Base-by-base conservation (phyloP, 2,113 vertebrate species). In the Picathartes gymnocephalus region DNA sequence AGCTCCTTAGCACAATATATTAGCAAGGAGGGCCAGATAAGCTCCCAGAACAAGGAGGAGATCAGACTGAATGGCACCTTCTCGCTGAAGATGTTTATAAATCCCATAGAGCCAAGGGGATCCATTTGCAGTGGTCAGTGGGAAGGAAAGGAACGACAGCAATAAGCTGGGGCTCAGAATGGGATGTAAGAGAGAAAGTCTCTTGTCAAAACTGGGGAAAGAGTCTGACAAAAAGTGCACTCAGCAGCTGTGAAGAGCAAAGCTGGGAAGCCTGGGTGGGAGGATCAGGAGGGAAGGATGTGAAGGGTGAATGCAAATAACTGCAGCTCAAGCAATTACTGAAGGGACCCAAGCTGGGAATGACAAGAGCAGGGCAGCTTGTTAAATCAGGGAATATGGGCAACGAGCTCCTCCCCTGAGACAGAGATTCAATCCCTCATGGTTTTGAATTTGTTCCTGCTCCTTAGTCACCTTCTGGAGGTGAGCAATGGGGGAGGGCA, bases 311-410 rank as follows among this genome's bases (percentile, higher is more conserved):
- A 90, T 56, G 65, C 37, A 90, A 76, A 20, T 56, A 81, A 64
- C 35, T 95, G 33, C 50, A 86, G 61, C 15, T 61, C 58, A 16
- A 72, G 72, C 30, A 66, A 14, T 20, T 56, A 33, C 61, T 60
- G 82, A 80, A 40, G 57, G 33, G 65, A 83, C 37, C 37, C 56
- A 35, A 70, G 57, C 39, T 48, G 69, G 17, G 48, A 57, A 40
- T 17, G 45, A 73, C 2, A 73, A 39, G 2, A 4, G 48, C 71
- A 39, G 23, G 23, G 9, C 0, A 0, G 56, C 8, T 65, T 45
- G 20, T 33, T 19, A 58, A 45, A 4, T 33, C 51, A 56, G 45
- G 48, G 30, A 66, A 53, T 18, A 7, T 1, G 33, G 22, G 9
- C 57, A 78, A 58, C 2, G 4, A 47, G 39, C 12, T 17, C 57